Evolutionary conservation across 2,888 invertebrate species (phyloP).

Genomic region (Phragmatobia fuliginosa): DNA sequence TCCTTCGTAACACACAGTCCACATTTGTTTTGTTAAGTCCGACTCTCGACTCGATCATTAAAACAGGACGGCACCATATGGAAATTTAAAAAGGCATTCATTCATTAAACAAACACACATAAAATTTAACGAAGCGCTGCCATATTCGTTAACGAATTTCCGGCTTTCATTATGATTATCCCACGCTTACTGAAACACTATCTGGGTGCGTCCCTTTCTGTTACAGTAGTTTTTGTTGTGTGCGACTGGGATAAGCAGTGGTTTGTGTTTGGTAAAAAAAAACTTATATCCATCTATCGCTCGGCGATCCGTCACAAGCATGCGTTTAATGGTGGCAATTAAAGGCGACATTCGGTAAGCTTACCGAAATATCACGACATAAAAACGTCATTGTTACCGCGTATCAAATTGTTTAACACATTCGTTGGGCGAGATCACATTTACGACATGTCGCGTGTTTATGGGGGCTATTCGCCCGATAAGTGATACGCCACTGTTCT

Average conservation of each 20-base stretch:
- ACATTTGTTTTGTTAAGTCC: conserved; percentile 56
- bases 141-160: conserved; percentile 84
- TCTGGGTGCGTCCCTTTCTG: conserved; percentile 61
- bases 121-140: conserved; percentile 84
- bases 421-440: conserved; percentile 65
- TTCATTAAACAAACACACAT: conserved; percentile 83
- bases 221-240: conserved; percentile 38
- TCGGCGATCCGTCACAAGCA: conserved; percentile 77
- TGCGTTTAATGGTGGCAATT: conserved; percentile 82
- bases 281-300: conserved; percentile 70
- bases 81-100: conserved; percentile 81
- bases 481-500: conserved; percentile 68
- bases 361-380: conserved; percentile 82
- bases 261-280: conserved; percentile 48
- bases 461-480: conserved; percentile 70
- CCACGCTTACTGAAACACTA: conserved; percentile 60
- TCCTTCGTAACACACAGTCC: conserved; percentile 53
- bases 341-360: conserved; percentile 73
- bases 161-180: conserved; percentile 78
- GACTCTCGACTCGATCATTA: conserved; percentile 54
- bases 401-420: conserved; percentile 84
- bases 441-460: conserved; percentile 78
- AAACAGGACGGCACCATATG: conserved; percentile 71
- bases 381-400: conserved; percentile 79
- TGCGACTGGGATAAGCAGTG: conserved; percentile 56